Evolutionary conservation across 2,797 vertebrate species (phyloP), one percentile per base, ranked within the genome.

Genomic region (Gymnopithys bicolor): DNA sequence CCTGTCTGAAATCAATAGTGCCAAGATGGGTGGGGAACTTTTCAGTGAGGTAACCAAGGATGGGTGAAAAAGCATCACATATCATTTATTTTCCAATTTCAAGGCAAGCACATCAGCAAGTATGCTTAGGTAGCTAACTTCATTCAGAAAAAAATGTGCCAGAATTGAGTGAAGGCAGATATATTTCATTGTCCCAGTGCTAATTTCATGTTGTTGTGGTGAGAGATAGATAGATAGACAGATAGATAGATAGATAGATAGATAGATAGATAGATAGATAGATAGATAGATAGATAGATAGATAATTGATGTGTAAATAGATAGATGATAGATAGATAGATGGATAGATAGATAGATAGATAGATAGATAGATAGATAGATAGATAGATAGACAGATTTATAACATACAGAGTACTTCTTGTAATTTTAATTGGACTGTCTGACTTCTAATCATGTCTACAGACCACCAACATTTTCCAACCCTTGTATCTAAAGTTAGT

Each of bases 11-110:
- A 81, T 84, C 52, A 24, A 15, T 41, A 30, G 69, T 84, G 93
- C 79, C 95, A 93, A 70, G 73, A 69, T 87, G 81, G 70, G 67
- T 91, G 87, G 84, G 49, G 71, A 91, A 22, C 62, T 78, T 82
- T 74, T 83, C 3, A 0, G 24, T 77, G 89, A 95, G 76, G 78
- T 94, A 84, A 87, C 55, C 17, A n/a, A 66, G 64, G 68, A 84
- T 49, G 52, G 75, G 52, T 80, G 73, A 63, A 93, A 83, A 37
- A 71, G 24, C 67, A 62, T 84, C 56, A 89, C 25, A 28, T 59
- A 28, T 51, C 9, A 60, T 80, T 85, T 66, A 27, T 74, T 95
- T 89, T 91, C 73, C 60, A 59, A 3, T 87, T 89, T 80, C 27
- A 62, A 37, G 39, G 58, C 84, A 79, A 75, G 45, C 19, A 51